These are phyloP conservation scores for Nesogale talazaci DNA, from an alignment of 2,113 vertebrate genomes.

Conservation along the genomic window DNA sequence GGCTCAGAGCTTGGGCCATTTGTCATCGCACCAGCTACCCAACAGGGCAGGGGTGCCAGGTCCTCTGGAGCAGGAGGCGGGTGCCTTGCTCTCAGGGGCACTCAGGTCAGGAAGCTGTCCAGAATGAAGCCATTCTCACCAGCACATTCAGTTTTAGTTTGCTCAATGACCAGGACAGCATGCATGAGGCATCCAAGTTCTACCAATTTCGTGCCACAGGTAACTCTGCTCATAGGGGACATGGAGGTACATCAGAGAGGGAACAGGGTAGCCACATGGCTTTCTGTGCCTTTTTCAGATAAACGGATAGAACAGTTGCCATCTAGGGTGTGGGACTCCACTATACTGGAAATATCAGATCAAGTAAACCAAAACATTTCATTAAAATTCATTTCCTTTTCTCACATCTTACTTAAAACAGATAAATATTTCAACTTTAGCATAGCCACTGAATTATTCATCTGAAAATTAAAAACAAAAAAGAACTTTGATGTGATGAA, in stretches of 20 bases:
- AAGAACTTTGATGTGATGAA: neutral
- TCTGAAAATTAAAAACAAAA: conserved; percentile 71
- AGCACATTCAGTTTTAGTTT: conserved; percentile 52
- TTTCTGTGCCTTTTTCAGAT: conserved; percentile 45
- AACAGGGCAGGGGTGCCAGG: conserved; percentile 41
- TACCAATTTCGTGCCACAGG: too few species aligned
- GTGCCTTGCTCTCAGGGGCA: conserved; percentile 63
- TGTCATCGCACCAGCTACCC: neutral
- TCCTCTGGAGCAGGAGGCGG: conserved; percentile 59
- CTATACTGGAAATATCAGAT: conserved; percentile 67
- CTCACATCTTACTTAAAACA: conserved; percentile 81
- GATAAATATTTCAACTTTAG: conserved; percentile 82
- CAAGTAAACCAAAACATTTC: conserved; percentile 82
- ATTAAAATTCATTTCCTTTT: conserved; percentile 81
- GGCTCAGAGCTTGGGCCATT: neutral
- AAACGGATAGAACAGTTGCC: conserved; percentile 44
- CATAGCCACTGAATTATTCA: conserved; percentile 81
- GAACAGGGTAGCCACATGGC: neutral
- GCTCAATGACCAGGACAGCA: too few species aligned
- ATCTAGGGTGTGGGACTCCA: conserved; percentile 72
- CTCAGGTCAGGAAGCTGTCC: conserved; percentile 29
- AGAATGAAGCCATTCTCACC: conserved; percentile 44
- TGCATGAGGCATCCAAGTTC: too few species aligned
- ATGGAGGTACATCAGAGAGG: too few species aligned
- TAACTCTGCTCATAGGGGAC: too few species aligned